Base-by-base conservation (phyloP, 2,888 invertebrate species). In the Hedychridium roseum region DNA sequence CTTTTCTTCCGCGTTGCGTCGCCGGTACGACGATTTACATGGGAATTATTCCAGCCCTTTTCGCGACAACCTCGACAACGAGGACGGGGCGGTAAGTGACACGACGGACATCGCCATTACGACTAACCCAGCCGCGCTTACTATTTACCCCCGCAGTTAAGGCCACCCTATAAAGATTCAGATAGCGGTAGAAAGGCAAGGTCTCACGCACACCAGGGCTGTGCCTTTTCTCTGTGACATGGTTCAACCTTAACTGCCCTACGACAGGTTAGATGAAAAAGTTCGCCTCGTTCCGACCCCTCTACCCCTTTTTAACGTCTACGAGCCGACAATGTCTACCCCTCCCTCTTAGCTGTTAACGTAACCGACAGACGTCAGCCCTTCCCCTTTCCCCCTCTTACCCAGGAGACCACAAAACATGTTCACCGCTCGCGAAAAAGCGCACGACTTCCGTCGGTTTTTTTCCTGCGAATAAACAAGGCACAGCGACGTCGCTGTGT, bases 111-210 rank as follows among this genome's bases (percentile, higher is more conserved):
- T 59, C 43, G 60, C 54, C 55, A 50, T 64, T 60, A 60, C 53
- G 44, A 46, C 60, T 53, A 49, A 57, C 38, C 49, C 40, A 26
- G 52, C 35, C 48, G 34, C 32, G 63, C 43, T 58, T 41, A 23
- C 58, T 65, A 60, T 65, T 65, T 65, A 67, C 56, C 61, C 54
- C 41, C 51, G 56, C 64, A 61, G 66, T 64, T 66, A 60, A 64
- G 61, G 53, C 64, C 35, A 53, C 52, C 63, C 60, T 64, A 65
- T 71, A 71, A 72, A 71, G 71, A 71, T 72, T 53, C 57, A 65
- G 70, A 72, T 72, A 70, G 61, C 57, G 59, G 47, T 21, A 54
- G 57, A 60, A 66, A 60, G 54, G n/a, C n/a, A n/a, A n/a, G n/a
- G n/a, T n/a, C n/a, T n/a, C n/a, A n/a, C n/a, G n/a, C n/a, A n/a